Conservation (phyloP, 2,797 vertebrate genomes). For the Stomatorhinus walkeri region DNA sequence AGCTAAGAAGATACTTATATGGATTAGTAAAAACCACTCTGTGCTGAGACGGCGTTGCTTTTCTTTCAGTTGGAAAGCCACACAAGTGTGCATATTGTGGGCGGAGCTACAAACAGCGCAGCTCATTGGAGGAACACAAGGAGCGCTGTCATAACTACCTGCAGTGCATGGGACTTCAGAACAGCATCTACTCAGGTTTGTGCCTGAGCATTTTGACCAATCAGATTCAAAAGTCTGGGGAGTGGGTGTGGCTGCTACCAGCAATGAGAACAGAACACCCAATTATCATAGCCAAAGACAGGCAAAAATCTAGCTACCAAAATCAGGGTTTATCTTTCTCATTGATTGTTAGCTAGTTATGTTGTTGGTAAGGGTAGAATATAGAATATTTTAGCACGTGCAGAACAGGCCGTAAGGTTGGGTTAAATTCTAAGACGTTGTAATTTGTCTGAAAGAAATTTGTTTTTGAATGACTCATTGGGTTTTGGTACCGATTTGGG, state of each 20-base stretch:
- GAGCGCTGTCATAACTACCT: constrained; percentile 98
- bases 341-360: background rate
- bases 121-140: constrained; percentile 97
- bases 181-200: constrained; percentile 88
- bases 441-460: background rate
- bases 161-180: constrained; percentile 90
- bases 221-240: background rate
- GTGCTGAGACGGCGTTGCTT: background rate
- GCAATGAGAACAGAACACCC: background rate
- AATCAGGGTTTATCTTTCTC: background rate
- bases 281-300: background rate
- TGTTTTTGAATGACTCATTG: background rate
- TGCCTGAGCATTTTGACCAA: constrained; percentile 12
- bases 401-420: background rate
- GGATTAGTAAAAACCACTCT: background rate
- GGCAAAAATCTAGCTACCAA: background rate
- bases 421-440: background rate
- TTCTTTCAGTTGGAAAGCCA: constrained; percentile 84
- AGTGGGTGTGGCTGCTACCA: background rate
- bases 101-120: constrained; percentile 96
- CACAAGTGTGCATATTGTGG: constrained; percentile 98
- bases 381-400: background rate
- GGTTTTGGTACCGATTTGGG: background rate
- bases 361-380: background rate
- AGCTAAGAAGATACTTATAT: background rate